Evolutionary conservation across 2,113 vertebrate species (phyloP), one percentile per base, ranked within the genome.

Genomic region (Thinocorus orbignyianus): DNA sequence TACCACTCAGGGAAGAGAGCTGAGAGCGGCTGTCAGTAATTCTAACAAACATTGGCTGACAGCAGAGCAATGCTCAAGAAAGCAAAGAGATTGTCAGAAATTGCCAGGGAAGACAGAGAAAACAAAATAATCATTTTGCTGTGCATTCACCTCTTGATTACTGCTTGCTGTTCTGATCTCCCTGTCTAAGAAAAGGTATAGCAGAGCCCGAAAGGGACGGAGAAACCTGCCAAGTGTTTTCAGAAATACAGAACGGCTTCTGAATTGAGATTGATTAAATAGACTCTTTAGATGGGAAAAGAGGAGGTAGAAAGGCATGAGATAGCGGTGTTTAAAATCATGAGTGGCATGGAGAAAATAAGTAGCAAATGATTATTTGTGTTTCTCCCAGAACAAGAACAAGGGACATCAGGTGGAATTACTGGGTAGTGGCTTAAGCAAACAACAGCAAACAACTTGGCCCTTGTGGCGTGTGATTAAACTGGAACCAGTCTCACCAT

Each of bases 221-320:
- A 86, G 69, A 81, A 93, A 81, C 60, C 83, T 92, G 88, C 86
- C 86, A 84, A 81, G 57, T 74, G 70, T 86, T 92, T 93, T 95
- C 83, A 94, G 69, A 93, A 94, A 60, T 30, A 74, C 48, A 80
- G 79, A 89, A 42, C 0, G 6, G 64, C 39, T 86, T 74, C 72
- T 86, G 91, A 89, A 96, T 95, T 89, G 92, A 89, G 91, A 95
- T 84, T 97, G 95, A 96, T 93, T 93, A 95, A 93, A 95, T 86
- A 68, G 88, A 96, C 83, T 92, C 69, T 54, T 82, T 78, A 79
- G 86, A 89, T 0, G 3, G 77, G 52, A 91, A 86, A 86, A 86
- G 39, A 64, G 83, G 85, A 88, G 39, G 83, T 42, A 78, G 92
- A 71, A 91, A 92, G 55, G 55, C 86, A 48, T 49, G 74, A 0